phyloP scores from a whole-genome alignment of 2,113 vertebrate species.

The Microcebus griseorufus region DNA sequence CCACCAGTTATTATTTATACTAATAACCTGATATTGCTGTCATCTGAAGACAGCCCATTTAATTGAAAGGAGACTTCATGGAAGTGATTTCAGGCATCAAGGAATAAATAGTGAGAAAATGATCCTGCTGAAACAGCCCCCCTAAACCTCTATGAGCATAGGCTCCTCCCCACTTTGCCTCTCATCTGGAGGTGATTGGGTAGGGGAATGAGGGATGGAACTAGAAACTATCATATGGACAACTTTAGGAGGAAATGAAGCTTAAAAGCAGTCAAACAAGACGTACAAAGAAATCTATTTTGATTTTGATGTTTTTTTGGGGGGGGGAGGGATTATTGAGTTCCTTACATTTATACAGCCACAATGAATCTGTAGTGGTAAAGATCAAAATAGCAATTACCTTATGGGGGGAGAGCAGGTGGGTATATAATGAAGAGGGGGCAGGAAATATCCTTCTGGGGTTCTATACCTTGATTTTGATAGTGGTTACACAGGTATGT shows the following conservation, averaged over 20 bases:
- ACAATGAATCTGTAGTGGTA: not conserved
- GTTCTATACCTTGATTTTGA: not conserved
- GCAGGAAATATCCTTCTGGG: too few species aligned
- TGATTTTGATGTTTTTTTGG: not conserved
- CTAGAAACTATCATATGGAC: not conserved
- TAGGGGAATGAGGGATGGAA: not conserved
- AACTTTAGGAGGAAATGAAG: not conserved
- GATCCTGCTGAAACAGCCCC: not conserved
- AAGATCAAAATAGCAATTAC: not conserved
- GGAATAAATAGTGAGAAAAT: not conserved
- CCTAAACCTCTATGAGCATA: not conserved
- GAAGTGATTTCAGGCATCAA: not conserved
- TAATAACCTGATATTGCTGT: not conserved
- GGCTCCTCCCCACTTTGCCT: not conserved
- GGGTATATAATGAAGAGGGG: not conserved
- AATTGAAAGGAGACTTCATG: not conserved
- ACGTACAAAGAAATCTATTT: not conserved
- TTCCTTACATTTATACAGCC: not conserved
- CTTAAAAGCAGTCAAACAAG: not conserved
- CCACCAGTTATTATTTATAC: not conserved
- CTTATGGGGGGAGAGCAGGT: not conserved
- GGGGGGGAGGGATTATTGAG: not conserved
- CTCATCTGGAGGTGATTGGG: not conserved
- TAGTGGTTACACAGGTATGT: not conserved
- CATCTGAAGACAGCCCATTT: not conserved